phyloP scores from a whole-genome alignment of 1,140 invertebrate genomes.

The Hydropsyche tenuis region DNA sequence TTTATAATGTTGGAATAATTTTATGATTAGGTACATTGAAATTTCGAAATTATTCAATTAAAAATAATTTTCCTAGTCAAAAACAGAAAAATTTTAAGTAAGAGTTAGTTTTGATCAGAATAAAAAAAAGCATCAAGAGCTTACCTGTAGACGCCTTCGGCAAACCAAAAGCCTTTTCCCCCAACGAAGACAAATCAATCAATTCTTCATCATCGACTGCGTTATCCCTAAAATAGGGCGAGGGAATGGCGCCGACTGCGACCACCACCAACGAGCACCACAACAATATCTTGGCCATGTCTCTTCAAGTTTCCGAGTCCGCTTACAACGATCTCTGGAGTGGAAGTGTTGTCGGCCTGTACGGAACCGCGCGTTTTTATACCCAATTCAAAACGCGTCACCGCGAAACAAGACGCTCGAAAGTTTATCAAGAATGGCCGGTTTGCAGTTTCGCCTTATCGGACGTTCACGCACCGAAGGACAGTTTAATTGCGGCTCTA shows the following conservation, averaged over 20 bases:
- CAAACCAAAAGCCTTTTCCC: constrained; percentile 59
- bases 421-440: constrained; percentile 5
- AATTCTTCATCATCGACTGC: constrained; percentile 52
- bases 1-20: too few species aligned
- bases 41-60: too few species aligned
- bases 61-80: too few species aligned
- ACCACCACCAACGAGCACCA: not conserved
- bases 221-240: constrained; percentile 42
- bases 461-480: constrained; percentile 23
- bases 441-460: not conserved
- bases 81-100: too few species aligned
- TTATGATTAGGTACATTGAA: too few species aligned
- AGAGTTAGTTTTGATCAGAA: too few species aligned
- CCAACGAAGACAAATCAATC: constrained; percentile 62
- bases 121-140: constrained; percentile 31
- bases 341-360: constrained; percentile 24
- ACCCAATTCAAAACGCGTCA: constrained; percentile 23
- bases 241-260: constrained; percentile 15
- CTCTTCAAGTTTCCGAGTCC: not conserved
- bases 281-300: constrained; percentile 24
- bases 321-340: constrained; percentile 7
- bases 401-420: not conserved
- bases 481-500: constrained; percentile 20
- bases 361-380: constrained; percentile 39
- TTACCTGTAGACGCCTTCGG: constrained; percentile 63